Percentiles rank a stretch among this genome's conserved stretches.
Conservation (phyloP, 2,113 vertebrate genomes). For the Centropus bengalensis region DNA sequence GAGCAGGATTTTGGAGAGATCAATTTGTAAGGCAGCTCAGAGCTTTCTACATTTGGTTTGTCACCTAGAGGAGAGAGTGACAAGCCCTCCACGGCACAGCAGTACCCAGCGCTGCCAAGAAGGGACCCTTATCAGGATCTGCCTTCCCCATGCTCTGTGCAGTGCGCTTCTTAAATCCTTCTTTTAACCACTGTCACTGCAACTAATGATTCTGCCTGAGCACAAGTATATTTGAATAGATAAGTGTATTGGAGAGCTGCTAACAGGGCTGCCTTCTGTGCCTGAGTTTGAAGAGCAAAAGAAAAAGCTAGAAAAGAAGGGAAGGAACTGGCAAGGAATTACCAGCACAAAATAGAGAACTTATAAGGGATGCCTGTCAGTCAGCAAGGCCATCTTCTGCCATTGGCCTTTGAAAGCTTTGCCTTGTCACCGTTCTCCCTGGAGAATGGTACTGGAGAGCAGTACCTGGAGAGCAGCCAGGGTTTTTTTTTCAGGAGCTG, state of each 20-base stretch:
- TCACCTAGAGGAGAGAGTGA: not conserved
- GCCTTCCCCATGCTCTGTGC: not conserved
- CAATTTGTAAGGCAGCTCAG: not conserved
- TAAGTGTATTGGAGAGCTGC: constrained; percentile 52
- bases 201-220: constrained; percentile 31
- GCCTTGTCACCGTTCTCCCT: not conserved
- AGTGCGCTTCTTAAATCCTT: constrained; percentile 7
- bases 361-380: not conserved
- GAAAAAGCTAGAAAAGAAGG: not conserved
- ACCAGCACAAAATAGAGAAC: not conserved
- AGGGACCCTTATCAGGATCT: not conserved
- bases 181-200: constrained; percentile 49
- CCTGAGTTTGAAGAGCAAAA: not conserved
- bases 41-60: not conserved
- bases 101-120: not conserved
- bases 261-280: not conserved
- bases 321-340: not conserved
- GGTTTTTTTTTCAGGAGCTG: constrained; percentile 1
- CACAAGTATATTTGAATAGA: constrained; percentile 62
- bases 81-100: not conserved
- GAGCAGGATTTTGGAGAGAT: not conserved
- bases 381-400: not conserved
- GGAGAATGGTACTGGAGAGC: too few relatives aligned
- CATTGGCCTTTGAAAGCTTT: not conserved
- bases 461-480: not conserved